These are phyloP conservation scores for Pinctada fucata DNA, from an alignment of 2,888 invertebrate species.

Conservation along the genomic window DNA sequence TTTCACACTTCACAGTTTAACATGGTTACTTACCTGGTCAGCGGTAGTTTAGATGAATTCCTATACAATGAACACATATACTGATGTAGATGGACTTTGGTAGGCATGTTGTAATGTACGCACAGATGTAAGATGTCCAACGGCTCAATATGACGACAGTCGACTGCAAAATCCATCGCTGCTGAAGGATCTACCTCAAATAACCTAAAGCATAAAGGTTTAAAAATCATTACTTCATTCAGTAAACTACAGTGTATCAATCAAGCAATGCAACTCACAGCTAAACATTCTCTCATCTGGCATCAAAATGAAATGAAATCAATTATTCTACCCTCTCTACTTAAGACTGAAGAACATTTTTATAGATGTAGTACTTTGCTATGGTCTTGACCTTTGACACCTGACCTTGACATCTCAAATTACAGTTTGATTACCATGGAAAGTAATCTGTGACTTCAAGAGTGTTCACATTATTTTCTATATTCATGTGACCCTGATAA, in stretches of 20 bases:
- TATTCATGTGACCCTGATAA: no score
- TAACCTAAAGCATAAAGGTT: conserved; percentile 48
- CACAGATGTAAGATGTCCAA: conserved; percentile 59
- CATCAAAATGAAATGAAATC: no score
- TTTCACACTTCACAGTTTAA: no score
- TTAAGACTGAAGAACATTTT: no score
- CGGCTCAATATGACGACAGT: conserved; percentile 50
- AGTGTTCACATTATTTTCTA: no score
- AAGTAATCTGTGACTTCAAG: no score
- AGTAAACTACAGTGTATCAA: not conserved
- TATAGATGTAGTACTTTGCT: no score
- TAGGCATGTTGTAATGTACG: conserved; percentile 6
- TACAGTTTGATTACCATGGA: no score
- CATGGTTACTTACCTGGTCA: no score
- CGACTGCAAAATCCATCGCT: conserved; percentile 54
- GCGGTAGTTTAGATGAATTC: no score
- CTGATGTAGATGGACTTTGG: conserved; percentile 16
- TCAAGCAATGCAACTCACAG: conserved; percentile 16
- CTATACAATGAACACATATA: conserved; percentile 4
- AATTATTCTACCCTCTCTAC: no score
- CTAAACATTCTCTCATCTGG: not conserved
- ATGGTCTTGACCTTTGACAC: not conserved
- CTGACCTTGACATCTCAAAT: not conserved
- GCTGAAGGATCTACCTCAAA: conserved; percentile 49
- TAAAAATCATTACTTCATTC: no score